Conservation (phyloP, 2,888 invertebrate species). For the Patella depressa region DNA sequence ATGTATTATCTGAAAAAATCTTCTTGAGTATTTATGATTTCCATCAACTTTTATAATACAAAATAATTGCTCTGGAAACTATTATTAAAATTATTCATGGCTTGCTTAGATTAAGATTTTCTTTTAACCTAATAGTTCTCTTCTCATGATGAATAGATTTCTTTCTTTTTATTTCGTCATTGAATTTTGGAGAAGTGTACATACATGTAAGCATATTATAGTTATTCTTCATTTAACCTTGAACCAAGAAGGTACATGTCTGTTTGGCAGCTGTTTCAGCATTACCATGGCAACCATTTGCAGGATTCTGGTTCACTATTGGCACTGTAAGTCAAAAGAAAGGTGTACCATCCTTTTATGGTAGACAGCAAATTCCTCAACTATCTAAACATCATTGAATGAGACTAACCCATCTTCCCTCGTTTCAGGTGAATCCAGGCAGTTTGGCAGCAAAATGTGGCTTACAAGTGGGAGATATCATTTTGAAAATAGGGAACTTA, state of each 20-base stretch:
- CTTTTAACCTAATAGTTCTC: no score
- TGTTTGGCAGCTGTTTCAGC: not conserved
- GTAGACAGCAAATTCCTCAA: conserved; percentile 22
- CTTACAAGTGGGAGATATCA: conserved; percentile 67
- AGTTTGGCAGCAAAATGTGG: conserved; percentile 70
- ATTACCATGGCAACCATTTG: not conserved
- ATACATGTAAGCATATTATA: no score
- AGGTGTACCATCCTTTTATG: conserved; percentile 22
- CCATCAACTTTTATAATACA: no score
- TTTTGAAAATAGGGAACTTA: conserved; percentile 65
- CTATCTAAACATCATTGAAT: conserved; percentile 13
- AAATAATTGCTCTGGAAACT: no score
- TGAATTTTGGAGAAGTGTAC: no score
- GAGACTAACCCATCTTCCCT: conserved; percentile 26
- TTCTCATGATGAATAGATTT: no score
- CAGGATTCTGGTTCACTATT: not conserved
- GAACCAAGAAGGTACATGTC: not conserved
- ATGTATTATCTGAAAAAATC: no score
- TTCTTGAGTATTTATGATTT: no score
- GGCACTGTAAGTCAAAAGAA: not conserved
- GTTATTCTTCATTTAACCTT: conserved; percentile 4
- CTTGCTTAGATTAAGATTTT: no score
- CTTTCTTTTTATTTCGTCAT: no score
- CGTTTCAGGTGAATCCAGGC: conserved; percentile 67
- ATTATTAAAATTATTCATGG: no score